phyloP scores from a whole-genome alignment of 2,113 vertebrate species.

The Megaceryle torquata region DNA sequence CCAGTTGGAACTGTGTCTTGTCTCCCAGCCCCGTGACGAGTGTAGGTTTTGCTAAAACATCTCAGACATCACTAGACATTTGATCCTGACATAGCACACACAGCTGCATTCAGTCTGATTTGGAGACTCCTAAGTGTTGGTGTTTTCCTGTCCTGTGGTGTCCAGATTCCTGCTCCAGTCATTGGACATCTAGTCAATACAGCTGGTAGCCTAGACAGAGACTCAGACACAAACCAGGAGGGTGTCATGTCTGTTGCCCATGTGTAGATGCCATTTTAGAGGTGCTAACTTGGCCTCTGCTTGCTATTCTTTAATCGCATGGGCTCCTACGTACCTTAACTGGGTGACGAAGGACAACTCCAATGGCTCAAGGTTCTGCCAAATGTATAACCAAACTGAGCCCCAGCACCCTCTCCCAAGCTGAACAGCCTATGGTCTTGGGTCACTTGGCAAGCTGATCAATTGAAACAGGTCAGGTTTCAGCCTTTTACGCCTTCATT shows the following conservation, averaged over 20 bases:
- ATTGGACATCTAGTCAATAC: background rate
- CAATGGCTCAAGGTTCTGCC: background rate
- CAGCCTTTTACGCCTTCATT: background rate
- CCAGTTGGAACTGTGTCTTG: background rate
- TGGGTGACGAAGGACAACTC: background rate
- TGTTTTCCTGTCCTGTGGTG: background rate
- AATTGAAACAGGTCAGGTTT: background rate
- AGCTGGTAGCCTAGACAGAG: background rate
- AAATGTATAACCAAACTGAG: background rate
- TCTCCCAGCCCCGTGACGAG: background rate
- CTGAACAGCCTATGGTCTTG: fast-evolving
- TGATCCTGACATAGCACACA: background rate
- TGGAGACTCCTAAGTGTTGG: background rate
- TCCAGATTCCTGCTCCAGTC: background rate
- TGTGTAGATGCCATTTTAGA: background rate
- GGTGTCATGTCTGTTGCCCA: background rate
- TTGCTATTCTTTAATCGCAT: background rate
- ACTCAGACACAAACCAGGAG: background rate
- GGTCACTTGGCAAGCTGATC: background rate
- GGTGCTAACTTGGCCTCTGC: background rate
- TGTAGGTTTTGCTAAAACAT: background rate
- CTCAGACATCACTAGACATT: background rate
- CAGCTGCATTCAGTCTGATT: background rate
- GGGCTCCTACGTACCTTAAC: background rate
- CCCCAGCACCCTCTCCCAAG: background rate